These are phyloP conservation scores for Octopus sinensis DNA, from an alignment of 1,140 invertebrate species.

Conservation along the genomic window DNA sequence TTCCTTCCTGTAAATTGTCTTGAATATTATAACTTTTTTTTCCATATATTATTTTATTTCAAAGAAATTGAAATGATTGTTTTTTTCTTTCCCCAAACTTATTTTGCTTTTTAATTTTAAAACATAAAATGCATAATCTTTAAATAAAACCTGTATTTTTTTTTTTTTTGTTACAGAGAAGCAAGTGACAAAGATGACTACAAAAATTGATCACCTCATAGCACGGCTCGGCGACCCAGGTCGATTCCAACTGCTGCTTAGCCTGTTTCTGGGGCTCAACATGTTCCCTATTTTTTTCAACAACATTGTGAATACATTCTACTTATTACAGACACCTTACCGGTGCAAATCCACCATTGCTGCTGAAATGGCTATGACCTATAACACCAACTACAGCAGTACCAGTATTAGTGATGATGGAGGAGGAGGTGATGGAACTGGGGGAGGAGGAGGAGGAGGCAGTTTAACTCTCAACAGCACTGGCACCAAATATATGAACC, in stretches of 20 bases:
- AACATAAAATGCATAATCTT: too few relatives aligned
- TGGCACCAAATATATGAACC: neutral
- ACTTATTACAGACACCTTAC: constrained; percentile 27
- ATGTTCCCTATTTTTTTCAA: constrained; percentile 39
- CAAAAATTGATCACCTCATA: constrained; percentile 28
- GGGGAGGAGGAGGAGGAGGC: too few relatives aligned
- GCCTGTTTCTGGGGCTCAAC: constrained; percentile 36
- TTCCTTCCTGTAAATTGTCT: too few relatives aligned
- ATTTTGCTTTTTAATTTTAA: too few relatives aligned
- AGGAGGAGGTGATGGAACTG: neutral
- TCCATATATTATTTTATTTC: too few relatives aligned
- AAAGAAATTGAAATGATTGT: too few relatives aligned
- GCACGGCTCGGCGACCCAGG: constrained; percentile 38
- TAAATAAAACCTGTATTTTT: too few relatives aligned
- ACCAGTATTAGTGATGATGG: neutral
- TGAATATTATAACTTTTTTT: too few relatives aligned
- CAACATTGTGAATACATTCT: constrained; percentile 39
- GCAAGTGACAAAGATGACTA: neutral
- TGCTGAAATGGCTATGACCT: neutral
- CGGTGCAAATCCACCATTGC: constrained; percentile 17
- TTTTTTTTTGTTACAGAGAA: too few relatives aligned
- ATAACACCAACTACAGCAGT: neutral
- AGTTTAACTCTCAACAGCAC: neutral
- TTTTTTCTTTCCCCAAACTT: too few relatives aligned
- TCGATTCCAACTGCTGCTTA: constrained; percentile 34